Conservation (phyloP, 2,888 invertebrate species). For the Dynastes maya region DNA sequence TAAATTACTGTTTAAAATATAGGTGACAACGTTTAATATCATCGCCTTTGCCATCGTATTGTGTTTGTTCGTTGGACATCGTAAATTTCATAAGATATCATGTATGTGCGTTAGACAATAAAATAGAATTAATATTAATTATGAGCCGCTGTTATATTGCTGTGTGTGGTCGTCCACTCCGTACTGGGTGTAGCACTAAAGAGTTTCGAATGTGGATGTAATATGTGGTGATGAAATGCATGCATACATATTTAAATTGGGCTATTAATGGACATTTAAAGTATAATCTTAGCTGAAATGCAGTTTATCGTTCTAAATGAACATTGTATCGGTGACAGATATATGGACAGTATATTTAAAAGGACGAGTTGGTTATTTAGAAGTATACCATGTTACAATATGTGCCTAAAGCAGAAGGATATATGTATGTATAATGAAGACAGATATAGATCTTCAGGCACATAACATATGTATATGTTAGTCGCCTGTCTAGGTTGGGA, state of each 20-base stretch:
- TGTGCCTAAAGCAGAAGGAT: no score
- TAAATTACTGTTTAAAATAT: conserved; percentile 25
- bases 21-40: conserved; percentile 27
- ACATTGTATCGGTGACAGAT: background rate
- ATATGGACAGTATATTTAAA: background rate
- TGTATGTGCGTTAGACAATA: conserved; percentile 12
- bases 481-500: no score
- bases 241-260: background rate
- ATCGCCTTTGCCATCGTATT: conserved; percentile 20
- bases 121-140: conserved; percentile 28
- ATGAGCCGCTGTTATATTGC: conserved; percentile 2
- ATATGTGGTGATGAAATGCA: background rate
- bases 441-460: no score
- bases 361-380: background rate
- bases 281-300: background rate
- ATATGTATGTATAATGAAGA: no score
- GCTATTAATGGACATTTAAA: conserved; percentile 9
- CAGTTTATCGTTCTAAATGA: background rate
- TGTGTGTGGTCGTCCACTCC: conserved; percentile 22
- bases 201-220: background rate
- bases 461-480: no score
- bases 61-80: background rate
- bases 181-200: background rate
- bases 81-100: conserved; percentile 13
- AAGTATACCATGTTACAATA: background rate